Evolutionary conservation across 2,888 invertebrate species (phyloP), one percentile per base, ranked within the genome.

Genomic region (Crossocerus cetratus): DNA sequence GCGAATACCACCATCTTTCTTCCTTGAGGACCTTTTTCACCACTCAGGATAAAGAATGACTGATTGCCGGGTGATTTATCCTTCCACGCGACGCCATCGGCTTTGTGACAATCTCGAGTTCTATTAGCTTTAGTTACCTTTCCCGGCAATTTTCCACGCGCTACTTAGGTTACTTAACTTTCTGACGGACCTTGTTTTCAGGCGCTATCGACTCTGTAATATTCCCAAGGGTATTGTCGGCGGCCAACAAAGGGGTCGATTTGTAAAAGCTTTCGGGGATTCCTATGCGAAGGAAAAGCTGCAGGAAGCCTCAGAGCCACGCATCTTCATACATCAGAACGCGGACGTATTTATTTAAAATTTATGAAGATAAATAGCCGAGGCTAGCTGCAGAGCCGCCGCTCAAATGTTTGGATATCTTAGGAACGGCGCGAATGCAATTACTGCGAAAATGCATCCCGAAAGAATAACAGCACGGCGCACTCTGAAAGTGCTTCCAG

Each of bases 171-270:
- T 21, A n/a, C 49, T 21, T 5, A 49, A 22, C 44, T 61, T 49
- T 21, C 20, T 64, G 13, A 44, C 18, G 14, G 49, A 14, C 49
- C 21, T 22, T 14, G 42, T 55, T 57, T 56, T 57, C 45, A 49
- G 57, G n/a, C 62, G 57, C 32, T 62, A 56, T 62, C 62, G 49
- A 61, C 23, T 62, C 56, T 32, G 42, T 16, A 43, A 49, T 57
- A 18, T 62, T 62, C 62, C 62, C 49, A 68, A 68, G 68, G 62
- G 20, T 42, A 55, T 53, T 57, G 44, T 68, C 57, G 62, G 62
- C 49, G 49, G 23, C n/a, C 18, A n/a, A 14, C 32, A 43, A 55
- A 56, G 61, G 61, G 43, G 23, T 43, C 16, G 43, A 23, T 45
- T 32, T 42, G 44, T 55, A 43, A 54, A 13, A 61, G 13, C 54